Base-by-base conservation (phyloP, 2,113 vertebrate genomes). In the Epinephelus moara region DNA sequence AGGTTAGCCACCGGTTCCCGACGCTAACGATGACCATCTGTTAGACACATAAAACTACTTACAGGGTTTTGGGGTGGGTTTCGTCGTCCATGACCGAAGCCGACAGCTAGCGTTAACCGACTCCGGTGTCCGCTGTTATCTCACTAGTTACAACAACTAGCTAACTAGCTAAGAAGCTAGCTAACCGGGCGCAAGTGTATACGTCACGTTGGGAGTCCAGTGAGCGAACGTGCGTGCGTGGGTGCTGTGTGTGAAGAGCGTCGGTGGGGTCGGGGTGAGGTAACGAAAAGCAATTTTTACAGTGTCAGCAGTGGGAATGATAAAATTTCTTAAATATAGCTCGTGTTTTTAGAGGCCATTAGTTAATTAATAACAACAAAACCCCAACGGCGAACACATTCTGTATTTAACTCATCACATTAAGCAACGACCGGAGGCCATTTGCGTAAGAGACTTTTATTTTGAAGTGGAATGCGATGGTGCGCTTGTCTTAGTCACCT, bases 61-160 rank as follows among this genome's bases (percentile, higher is more conserved):
- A 96, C 95, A 96, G 88, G 70, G 95, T 96, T 94, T 85, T 95
- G 4, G 95, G 95, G 79, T 95, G 87, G 81, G 78, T 91, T 57
- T 96, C 95, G 91, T 96, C 95, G 77, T 96, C 95, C 95, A 96
- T 96, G 67, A 15, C 84, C 73, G 66, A 79, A 90, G 37, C 18
- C 47, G 53, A 80, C 61, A 67, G 67, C 77, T 49, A 75, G 21
- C 27, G 37, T 42, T 45, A 50, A 81, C 55, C 63, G 75, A 70
- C 37, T 81, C 63, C 23, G 5, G 21, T 37, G 71, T 81, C 17
- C 53, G 74, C 70, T 59, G 75, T 78, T 64, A 47, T 69, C 75
- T 79, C 40, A 3, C 19, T 70, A 70, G 52, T 55, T 23, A 89
- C 71, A 86, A 80, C 64, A 91, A 80, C 68, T 83, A 88, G 89